Evolutionary conservation across 2,113 vertebrate species (phyloP).

Genomic region (Menura novaehollandiae): DNA sequence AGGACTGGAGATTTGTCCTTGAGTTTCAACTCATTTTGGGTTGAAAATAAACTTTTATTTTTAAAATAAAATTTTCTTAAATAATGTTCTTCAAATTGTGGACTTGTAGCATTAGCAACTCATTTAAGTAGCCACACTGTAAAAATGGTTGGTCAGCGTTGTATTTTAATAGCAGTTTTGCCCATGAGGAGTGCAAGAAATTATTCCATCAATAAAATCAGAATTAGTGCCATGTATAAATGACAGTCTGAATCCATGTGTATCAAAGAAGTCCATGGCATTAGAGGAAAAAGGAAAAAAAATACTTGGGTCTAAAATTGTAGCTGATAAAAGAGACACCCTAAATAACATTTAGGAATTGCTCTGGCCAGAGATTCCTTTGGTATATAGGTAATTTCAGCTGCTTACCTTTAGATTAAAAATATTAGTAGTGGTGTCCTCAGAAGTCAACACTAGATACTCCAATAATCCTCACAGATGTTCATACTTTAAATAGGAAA

Average conservation of each 20-base stretch:
- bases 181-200: neutral
- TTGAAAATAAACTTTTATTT: neutral
- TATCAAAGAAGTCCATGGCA: neutral
- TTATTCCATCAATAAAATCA: neutral
- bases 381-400: neutral
- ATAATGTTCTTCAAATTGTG: neutral
- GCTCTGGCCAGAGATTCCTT: neutral
- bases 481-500: conserved; percentile 9
- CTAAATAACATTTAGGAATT: neutral
- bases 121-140: neutral
- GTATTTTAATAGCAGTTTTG: neutral
- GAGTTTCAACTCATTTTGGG: neutral
- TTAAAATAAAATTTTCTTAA: neutral
- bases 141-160: neutral
- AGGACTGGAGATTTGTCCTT: neutral
- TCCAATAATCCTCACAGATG: neutral
- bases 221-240: neutral
- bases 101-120: neutral
- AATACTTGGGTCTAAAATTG: neutral
- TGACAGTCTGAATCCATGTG: neutral
- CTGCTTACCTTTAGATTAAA: neutral
- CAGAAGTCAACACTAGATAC: neutral
- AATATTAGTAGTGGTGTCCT: neutral
- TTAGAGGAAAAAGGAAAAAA: neutral
- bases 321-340: neutral